Percentiles rank a stretch among this genome's conserved stretches.
Conservation (phyloP, 1,140 invertebrate genomes). For the Gonioctena quinquepunctata region DNA sequence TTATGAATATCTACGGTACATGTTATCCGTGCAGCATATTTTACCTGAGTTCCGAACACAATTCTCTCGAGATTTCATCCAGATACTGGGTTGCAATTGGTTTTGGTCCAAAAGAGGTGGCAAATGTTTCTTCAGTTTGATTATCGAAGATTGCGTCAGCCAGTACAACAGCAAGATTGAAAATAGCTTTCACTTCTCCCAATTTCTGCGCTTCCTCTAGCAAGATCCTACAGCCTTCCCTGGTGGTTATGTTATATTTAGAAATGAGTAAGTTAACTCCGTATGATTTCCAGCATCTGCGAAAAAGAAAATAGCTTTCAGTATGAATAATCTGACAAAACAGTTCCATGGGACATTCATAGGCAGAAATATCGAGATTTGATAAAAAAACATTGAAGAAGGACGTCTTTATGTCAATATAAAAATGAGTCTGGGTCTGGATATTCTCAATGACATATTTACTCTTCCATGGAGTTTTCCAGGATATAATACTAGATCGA, state of each 20-base stretch:
- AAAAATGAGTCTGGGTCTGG: too few species aligned
- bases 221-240: constrained; percentile 61
- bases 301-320: too few species aligned
- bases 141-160: constrained; percentile 61
- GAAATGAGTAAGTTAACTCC: constrained; percentile 60
- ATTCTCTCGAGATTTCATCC: constrained; percentile 58
- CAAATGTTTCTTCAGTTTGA: constrained; percentile 59
- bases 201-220: constrained; percentile 62
- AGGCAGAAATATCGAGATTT: too few species aligned
- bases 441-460: too few species aligned
- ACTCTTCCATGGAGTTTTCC: too few species aligned
- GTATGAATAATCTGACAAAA: too few species aligned
- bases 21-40: too few species aligned
- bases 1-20: too few species aligned
- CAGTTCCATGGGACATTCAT: too few species aligned
- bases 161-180: constrained; percentile 76
- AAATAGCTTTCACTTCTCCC: constrained; percentile 74
- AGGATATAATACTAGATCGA: too few species aligned
- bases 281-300: constrained; percentile 63
- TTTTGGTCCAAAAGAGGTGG: constrained; percentile 58
- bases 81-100: constrained; percentile 56
- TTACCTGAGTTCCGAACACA: constrained; percentile 59
- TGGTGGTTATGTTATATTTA: constrained; percentile 57
- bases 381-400: too few species aligned
- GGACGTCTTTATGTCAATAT: too few species aligned